Evolutionary conservation across 2,113 vertebrate genomes (phyloP).

Genomic region (Callithrix jacchus): DNA sequence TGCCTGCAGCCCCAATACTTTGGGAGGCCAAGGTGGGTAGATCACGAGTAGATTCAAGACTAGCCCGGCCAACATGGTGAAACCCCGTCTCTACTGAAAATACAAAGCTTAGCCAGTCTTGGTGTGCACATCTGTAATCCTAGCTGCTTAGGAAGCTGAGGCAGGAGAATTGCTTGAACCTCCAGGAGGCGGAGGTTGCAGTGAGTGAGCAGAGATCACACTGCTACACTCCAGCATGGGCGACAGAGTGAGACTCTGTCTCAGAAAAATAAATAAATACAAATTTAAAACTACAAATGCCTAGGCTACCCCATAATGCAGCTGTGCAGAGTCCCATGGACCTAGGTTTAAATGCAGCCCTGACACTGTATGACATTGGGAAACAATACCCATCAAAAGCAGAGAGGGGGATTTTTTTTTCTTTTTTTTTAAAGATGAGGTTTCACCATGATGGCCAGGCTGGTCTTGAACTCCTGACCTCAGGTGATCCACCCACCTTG

Average conservation of each 20-base stretch:
- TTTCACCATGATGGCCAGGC: too few relatives aligned
- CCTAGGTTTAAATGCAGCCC: too few relatives aligned
- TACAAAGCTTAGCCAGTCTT: background rate
- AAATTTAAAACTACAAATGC: too few relatives aligned
- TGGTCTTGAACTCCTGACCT: too few relatives aligned
- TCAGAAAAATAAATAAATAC: background rate
- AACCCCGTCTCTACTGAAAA: background rate
- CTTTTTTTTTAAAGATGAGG: too few relatives aligned
- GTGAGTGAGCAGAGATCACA: background rate
- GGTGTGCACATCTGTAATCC: background rate
- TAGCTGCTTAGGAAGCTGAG: background rate
- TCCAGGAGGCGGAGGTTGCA: background rate
- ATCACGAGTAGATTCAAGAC: background rate
- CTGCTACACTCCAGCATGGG: background rate
- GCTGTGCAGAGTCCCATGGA: too few relatives aligned
- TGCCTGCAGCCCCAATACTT: background rate
- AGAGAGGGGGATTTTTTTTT: too few relatives aligned
- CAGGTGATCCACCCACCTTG: too few relatives aligned
- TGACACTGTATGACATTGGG: too few relatives aligned
- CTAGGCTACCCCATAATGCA: too few relatives aligned
- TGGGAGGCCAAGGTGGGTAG: background rate
- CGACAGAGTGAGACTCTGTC: background rate
- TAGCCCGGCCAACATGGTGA: background rate
- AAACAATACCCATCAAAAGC: too few relatives aligned
- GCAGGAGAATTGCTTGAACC: background rate